Conservation (phyloP, 1,140 invertebrate genomes). For the Drosophila ironensis region DNA sequence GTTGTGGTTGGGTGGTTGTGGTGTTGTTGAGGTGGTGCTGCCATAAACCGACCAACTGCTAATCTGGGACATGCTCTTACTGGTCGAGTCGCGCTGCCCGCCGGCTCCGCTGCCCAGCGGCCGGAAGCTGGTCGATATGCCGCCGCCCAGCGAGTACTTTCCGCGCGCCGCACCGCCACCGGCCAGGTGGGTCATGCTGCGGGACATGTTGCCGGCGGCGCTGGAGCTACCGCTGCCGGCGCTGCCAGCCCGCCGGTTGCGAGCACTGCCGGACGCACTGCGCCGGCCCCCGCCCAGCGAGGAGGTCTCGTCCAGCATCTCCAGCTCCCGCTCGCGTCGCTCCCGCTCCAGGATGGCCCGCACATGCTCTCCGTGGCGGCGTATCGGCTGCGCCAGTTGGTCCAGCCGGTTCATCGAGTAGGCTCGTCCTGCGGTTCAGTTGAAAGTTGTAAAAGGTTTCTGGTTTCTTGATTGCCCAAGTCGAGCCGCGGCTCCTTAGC, state of each 20-base stretch:
- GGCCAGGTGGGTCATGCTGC: conserved; percentile 87
- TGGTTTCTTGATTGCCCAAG: conserved; percentile 48
- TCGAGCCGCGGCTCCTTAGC: conserved; percentile 27
- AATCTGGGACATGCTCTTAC: conserved; percentile 81
- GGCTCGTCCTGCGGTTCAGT: conserved; percentile 85
- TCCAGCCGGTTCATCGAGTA: conserved; percentile 96
- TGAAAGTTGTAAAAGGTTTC: conserved; percentile 66
- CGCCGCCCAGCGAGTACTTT: conserved; percentile 72
- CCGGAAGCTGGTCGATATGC: conserved; percentile 73
- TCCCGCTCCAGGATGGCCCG: conserved; percentile 73
- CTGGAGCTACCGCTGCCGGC: conserved; percentile 54
- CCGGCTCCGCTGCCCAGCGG: conserved; percentile 57
- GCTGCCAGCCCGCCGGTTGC: conserved; percentile 45
- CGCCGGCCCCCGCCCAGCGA: conserved; percentile 48
- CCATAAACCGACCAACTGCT: conserved; percentile 66
- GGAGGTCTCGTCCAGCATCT: conserved; percentile 76
- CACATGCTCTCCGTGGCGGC: conserved; percentile 83
- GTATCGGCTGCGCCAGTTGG: conserved; percentile 89
- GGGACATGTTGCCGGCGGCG: conserved; percentile 83
- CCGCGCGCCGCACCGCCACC: conserved; percentile 60
- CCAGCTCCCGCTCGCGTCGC: conserved; percentile 68
- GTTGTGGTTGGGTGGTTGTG: conserved; percentile 43
- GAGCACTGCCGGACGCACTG: background rate
- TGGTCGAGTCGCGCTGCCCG: conserved; percentile 69
- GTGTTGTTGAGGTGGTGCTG: conserved; percentile 30